Conservation (phyloP, 2,797 vertebrate species). For the Malacoraja senta region DNA sequence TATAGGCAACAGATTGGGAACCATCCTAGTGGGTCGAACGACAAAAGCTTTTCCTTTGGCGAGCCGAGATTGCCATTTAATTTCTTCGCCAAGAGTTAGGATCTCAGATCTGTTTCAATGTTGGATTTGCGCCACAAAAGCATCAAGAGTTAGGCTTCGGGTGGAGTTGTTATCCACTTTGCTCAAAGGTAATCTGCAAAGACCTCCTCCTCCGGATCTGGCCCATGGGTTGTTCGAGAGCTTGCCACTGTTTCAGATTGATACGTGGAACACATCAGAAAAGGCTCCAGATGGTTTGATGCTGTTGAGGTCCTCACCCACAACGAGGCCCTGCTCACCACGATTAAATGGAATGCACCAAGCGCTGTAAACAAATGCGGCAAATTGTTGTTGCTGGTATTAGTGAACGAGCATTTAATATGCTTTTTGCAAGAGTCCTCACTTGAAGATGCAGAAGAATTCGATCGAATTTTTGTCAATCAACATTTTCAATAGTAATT, state of each 20-base stretch:
- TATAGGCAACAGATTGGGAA: background rate
- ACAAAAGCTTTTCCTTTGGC: background rate
- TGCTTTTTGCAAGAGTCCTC: background rate
- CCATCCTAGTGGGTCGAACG: background rate
- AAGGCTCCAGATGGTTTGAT: background rate
- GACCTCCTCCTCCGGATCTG: background rate
- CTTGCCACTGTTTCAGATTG: background rate
- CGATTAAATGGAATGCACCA: too few relatives aligned
- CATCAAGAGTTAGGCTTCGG: background rate
- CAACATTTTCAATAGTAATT: background rate
- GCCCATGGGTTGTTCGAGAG: background rate
- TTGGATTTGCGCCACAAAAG: background rate
- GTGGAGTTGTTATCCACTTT: background rate
- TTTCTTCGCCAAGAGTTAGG: background rate
- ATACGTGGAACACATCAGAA: background rate
- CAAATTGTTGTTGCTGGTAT: background rate
- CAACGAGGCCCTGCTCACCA: background rate
- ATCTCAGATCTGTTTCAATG: background rate
- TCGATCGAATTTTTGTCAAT: background rate
- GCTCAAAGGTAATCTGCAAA: background rate
- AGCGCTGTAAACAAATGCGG: background rate
- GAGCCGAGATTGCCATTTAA: background rate
- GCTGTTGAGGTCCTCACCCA: background rate
- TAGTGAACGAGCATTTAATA: background rate
- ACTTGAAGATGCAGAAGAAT: background rate